These are phyloP conservation scores for Ophioderma brevispina DNA, from an alignment of 35 echinoderm and acorn worm species.

Conservation along the genomic window DNA sequence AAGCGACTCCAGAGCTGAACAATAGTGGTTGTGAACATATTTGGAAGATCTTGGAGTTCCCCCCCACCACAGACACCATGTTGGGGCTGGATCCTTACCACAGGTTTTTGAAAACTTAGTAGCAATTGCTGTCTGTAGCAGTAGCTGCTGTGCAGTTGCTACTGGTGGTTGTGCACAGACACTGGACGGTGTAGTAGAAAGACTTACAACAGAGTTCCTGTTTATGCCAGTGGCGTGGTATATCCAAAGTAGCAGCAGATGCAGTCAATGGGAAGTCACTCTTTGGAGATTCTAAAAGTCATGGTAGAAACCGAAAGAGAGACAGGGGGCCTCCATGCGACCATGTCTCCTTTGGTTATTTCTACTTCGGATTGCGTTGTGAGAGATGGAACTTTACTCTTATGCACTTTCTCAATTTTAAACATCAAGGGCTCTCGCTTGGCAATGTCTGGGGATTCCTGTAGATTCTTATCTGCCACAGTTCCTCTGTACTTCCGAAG, in stretches of 20 bases:
- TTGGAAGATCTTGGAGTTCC: neutral
- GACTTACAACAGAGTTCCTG: neutral
- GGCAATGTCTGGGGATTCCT: slow-evolving; percentile 16
- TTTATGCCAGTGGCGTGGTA: slow-evolving; percentile 10
- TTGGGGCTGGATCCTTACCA: neutral
- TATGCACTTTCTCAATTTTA: slow-evolving; percentile 87
- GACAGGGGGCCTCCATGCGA: neutral
- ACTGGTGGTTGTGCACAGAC: neutral
- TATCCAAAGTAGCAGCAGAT: slow-evolving; percentile 53
- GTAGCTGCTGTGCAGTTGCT: too few species aligned
- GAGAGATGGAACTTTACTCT: slow-evolving; percentile 82
- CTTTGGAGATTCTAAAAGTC: neutral
- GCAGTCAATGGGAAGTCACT: slow-evolving; percentile 35
- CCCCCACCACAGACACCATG: slow-evolving; percentile 5
- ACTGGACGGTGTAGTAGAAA: too few species aligned
- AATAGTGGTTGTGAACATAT: neutral
- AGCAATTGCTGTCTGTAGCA: neutral
- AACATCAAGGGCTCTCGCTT: slow-evolving; percentile 93
- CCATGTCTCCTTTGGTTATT: neutral
- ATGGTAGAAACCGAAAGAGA: neutral
- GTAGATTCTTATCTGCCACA: slow-evolving; percentile 24
- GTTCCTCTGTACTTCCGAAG: slow-evolving; percentile 32
- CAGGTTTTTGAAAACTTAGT: neutral
- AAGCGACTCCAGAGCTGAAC: neutral
- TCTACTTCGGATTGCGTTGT: slow-evolving; percentile 28